phyloP scores from a whole-genome alignment of 2,797 vertebrate species.

The Scolopax rusticola region DNA sequence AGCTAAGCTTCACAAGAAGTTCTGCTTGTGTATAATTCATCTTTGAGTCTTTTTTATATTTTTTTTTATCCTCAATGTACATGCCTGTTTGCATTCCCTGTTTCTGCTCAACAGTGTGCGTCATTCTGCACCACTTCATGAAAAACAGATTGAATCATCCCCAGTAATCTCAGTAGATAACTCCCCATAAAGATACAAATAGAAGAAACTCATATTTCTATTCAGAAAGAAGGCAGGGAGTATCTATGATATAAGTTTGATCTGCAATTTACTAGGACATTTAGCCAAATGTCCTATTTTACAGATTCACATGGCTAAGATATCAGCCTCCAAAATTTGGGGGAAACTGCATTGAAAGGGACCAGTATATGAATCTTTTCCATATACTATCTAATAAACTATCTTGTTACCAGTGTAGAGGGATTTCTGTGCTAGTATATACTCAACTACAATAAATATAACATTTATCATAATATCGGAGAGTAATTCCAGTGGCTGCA shows the following conservation, averaged over 20 bases:
- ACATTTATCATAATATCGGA: conserved; percentile 32
- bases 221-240: background rate
- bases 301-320: background rate
- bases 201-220: background rate
- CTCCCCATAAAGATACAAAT: background rate
- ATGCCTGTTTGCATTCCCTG: background rate
- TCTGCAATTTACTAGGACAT: background rate
- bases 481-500: conserved; percentile 22
- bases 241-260: background rate
- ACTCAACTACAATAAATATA: conserved; percentile 8
- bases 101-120: background rate
- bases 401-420: background rate
- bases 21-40: background rate
- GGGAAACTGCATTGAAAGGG: background rate
- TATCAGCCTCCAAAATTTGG: background rate
- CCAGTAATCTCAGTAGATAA: background rate
- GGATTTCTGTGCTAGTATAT: background rate
- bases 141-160: background rate
- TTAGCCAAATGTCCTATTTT: background rate
- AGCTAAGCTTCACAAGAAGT: background rate
- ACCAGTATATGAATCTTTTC: background rate
- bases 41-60: background rate
- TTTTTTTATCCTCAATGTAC: background rate
- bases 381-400: background rate
- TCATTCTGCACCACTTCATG: background rate